Evolutionary conservation across 1,140 invertebrate species (phyloP), one percentile per base, ranked within the genome.

Genomic region (Battus philenor): DNA sequence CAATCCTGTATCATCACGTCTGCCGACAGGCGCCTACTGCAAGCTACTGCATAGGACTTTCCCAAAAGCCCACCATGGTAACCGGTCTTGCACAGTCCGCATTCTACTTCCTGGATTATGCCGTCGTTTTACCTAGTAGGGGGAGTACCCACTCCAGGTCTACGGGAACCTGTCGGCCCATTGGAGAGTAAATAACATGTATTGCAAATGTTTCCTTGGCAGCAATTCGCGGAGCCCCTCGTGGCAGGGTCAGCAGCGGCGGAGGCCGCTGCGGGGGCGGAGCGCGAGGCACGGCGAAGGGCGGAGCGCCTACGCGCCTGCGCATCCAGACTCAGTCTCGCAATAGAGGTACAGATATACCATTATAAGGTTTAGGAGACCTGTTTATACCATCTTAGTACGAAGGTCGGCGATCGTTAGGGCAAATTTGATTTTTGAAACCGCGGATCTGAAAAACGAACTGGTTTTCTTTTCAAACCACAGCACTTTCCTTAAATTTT

Each of bases 181-280:
- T n/a, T n/a, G n/a, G n/a, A n/a, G n/a, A n/a, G n/a, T n/a, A n/a
- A n/a, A n/a, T n/a, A n/a, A n/a, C n/a, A n/a, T n/a, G n/a, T n/a
- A n/a, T n/a, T n/a, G n/a, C n/a, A n/a, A n/a, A n/a, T n/a, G n/a
- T n/a, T n/a, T 16, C 11, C 24, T 7, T 16, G 6, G 20, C 69
- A 93, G 90, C 88, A 91, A 74, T 92, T 93, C 55, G 66, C 93
- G 54, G 90, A 91, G 50, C 91, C 92, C 2, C 89, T 93, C 48
- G 59, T 88, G 2, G 76, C 81, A 1, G 54, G 53, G 8, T 44
- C 63, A 0, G 56, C 73, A 16, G 69, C 73, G 1, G 55, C 77
- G 3, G 68, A 83, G 18, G 70, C 80, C 1, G 77, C 76, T 0
- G 52, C 54, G 10, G 63, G 74, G 13, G 75, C 79, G 0, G 76